Evolutionary conservation across 1,140 invertebrate species (phyloP).

Genomic region (Dinothrombium tinctorium): DNA sequence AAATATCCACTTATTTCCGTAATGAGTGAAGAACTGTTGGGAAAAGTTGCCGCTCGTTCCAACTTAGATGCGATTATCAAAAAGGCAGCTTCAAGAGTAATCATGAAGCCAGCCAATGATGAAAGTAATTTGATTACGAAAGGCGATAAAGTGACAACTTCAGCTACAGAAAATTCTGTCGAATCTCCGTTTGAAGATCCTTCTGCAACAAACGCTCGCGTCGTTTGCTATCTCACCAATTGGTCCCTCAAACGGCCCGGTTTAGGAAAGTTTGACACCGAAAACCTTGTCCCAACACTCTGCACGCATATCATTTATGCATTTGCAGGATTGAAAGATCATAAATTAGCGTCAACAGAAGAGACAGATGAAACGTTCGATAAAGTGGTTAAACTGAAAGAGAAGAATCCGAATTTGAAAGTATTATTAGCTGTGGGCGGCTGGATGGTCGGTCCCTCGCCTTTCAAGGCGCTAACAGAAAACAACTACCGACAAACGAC

Average conservation of each 20-base stretch:
- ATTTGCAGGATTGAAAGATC: constrained; percentile 51
- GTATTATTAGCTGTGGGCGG: constrained; percentile 74
- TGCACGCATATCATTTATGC: constrained; percentile 84
- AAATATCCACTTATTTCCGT: constrained; percentile 74
- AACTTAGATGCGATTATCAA: constrained; percentile 44
- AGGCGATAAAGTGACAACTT: background rate
- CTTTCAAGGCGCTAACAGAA: constrained; percentile 54
- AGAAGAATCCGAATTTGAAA: constrained; percentile 70
- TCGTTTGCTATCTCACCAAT: constrained; percentile 79
- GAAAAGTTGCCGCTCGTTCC: constrained; percentile 27
- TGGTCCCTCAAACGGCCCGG: constrained; percentile 75
- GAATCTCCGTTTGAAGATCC: constrained; percentile 17
- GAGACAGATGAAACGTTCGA: constrained; percentile 34
- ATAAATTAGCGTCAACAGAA: constrained; percentile 42
- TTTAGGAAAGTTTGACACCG: constrained; percentile 56
- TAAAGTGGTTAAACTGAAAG: constrained; percentile 45
- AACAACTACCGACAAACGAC: constrained; percentile 63
- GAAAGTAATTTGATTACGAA: constrained; percentile 10
- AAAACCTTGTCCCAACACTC: constrained; percentile 54
- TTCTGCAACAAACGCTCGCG: constrained; percentile 19
- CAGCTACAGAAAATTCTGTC: constrained; percentile 10
- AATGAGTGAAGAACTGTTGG: constrained; percentile 65
- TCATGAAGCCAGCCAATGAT: background rate
- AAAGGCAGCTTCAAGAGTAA: constrained; percentile 7
- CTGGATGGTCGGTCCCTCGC: constrained; percentile 74